These are phyloP conservation scores for Drosophila oshimai DNA, from an alignment of 1,140 invertebrate species.

Conservation along the genomic window DNA sequence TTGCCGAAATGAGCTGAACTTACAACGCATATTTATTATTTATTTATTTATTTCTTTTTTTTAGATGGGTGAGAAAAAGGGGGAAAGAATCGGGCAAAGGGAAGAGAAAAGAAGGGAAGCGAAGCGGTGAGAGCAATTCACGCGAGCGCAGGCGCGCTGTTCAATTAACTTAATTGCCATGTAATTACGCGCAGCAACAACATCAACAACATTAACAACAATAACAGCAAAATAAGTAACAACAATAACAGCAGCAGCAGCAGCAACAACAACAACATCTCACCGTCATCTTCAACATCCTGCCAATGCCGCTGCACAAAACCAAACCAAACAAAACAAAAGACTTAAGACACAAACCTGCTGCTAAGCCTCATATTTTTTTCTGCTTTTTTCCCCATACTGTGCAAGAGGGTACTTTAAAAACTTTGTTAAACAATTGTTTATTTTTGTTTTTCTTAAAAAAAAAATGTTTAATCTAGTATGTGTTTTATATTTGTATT, in stretches of 20 bases:
- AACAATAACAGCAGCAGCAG: constrained; percentile 37
- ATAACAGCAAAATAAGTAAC: neutral
- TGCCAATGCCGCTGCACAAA: constrained; percentile 22
- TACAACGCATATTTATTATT: constrained; percentile 23
- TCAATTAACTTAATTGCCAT: constrained; percentile 83
- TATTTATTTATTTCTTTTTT: neutral
- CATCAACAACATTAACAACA: constrained; percentile 26
- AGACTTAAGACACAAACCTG: constrained; percentile 78
- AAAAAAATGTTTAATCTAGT: no score
- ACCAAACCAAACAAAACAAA: constrained; percentile 55
- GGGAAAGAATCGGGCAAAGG: neutral
- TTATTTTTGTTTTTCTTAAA: neutral
- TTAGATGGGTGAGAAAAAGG: neutral
- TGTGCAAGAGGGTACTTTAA: neutral
- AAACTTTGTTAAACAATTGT: no score
- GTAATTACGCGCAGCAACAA: constrained; percentile 70
- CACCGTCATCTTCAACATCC: constrained; percentile 51
- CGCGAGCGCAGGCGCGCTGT: constrained; percentile 73
- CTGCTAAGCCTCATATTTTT: constrained; percentile 17
- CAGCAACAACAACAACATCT: constrained; percentile 33
- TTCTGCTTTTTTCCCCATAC: neutral
- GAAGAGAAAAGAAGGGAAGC: neutral
- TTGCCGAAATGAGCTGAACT: constrained; percentile 37
- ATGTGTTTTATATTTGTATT: no score
- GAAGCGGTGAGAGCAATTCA: constrained; percentile 46